Percentiles rank a stretch among this genome's conserved stretches.
Evolutionary conservation across 2,797 vertebrate species (phyloP).

Genomic region (Eulemur rubriventer): DNA sequence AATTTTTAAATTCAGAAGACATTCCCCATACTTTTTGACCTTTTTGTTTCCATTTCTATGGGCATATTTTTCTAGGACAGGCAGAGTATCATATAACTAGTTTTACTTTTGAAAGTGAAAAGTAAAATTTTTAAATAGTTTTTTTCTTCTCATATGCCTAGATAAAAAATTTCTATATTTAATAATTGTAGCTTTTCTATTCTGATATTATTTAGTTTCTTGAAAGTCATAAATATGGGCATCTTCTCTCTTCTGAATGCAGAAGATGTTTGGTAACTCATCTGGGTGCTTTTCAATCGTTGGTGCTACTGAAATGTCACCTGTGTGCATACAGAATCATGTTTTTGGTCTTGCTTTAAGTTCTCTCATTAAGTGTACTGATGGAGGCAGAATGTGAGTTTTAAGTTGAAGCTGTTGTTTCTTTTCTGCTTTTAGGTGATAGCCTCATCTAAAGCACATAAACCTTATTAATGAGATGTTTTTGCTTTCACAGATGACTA

Average conservation of each 20-base stretch:
- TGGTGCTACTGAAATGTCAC: neutral
- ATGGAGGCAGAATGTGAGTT: neutral
- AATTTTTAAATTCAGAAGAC: neutral
- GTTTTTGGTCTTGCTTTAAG: neutral
- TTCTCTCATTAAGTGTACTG: slow-evolving; percentile 3
- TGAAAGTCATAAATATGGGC: neutral
- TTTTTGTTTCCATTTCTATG: neutral
- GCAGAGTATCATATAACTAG: neutral
- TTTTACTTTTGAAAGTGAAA: slow-evolving; percentile 37
- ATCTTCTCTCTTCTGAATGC: neutral
- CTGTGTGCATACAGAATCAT: neutral
- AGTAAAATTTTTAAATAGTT: slow-evolving; percentile 29
- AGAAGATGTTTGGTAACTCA: neutral
- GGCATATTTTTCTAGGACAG: neutral
- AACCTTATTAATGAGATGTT: slow-evolving; percentile 43
- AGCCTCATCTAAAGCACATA: neutral
- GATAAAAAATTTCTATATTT: neutral
- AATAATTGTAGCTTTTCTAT: slow-evolving; percentile 8
- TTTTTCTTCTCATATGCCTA: neutral
- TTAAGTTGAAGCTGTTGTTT: neutral
- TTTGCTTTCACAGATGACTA: slow-evolving; percentile 80
- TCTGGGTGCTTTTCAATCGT: neutral
- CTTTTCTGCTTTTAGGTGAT: neutral
- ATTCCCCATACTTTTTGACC: neutral
- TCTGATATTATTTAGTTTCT: neutral